Evolutionary conservation across 2,888 invertebrate genomes (phyloP), one percentile per base, ranked within the genome.

Genomic region (Nemotelus nigrinus): DNA sequence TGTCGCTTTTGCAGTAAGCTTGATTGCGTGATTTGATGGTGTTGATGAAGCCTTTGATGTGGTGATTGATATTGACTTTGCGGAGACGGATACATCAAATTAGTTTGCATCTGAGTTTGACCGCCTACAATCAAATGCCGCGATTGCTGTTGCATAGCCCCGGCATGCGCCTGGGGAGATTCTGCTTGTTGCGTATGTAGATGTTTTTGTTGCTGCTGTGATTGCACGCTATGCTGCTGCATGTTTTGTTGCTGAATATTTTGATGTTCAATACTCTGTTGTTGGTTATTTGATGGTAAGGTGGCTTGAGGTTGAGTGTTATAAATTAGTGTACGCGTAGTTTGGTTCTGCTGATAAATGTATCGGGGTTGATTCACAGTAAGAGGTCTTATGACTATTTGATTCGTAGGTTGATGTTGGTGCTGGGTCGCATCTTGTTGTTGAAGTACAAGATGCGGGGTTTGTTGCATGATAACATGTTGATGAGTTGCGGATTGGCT

Each of bases 381-480:
- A 10, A 83, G 82, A 79, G 85, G 87, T 0, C 86, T 84, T 85
- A 86, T 85, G 2, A 87, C 85, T 41, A 87, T 82, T 65, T 86
- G 86, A 48, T 86, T 85, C 65, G 83, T 83, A 2, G 83, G 82
- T 3, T 84, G 85, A 41, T 84, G 83, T 64, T 83, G 83, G 60
- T 85, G 83, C 64, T 50, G 63, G n/a, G 25, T 47, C 43, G 58
- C 6, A 41, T n/a, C 53, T 8, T 78, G 79, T 44, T 79, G 79
- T 53, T 80, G 79, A 41, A 79, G 44, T 10, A 78, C 79, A 39
- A 78, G 58, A 58, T 79, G 78, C 25, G 47, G 79, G 2, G 77
- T 68, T 58, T 77, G 78, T 47, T 79, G 80, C 75, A 78, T 70
- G 3, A 80, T 64, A 10, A 79, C 76, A 53, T 77, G 64, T 50